These are phyloP conservation scores for Gymnarchus niloticus DNA, from an alignment of 2,113 vertebrate species.

Conservation along the genomic window DNA sequence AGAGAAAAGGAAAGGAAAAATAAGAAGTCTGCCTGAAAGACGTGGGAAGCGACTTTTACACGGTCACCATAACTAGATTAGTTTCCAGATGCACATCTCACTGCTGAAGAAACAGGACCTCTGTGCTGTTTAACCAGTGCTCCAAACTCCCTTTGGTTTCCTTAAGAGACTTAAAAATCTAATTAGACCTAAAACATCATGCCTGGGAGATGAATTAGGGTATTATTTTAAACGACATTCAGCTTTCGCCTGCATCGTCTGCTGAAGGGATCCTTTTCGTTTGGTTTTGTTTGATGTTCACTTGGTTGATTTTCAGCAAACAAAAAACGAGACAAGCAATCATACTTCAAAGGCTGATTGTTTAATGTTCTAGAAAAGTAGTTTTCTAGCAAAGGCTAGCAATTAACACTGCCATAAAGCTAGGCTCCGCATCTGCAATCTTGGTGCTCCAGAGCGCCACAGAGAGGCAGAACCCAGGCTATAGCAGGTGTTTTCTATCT, in stretches of 20 bases:
- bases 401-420: slow-evolving; percentile 3
- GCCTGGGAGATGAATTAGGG: slow-evolving; percentile 58
- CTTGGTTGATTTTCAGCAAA: neutral
- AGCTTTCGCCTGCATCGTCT: slow-evolving; percentile 29
- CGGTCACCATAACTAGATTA: slow-evolving; percentile 17
- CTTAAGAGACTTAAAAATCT: slow-evolving; percentile 51
- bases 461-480: neutral
- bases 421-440: neutral
- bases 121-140: slow-evolving; percentile 52
- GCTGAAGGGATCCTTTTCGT: slow-evolving; percentile 7
- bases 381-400: neutral
- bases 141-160: slow-evolving; percentile 58
- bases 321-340: neutral
- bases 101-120: neutral
- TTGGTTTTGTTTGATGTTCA: slow-evolving; percentile 29
- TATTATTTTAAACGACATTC: slow-evolving; percentile 51
- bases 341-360: neutral
- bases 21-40: neutral
- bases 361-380: neutral
- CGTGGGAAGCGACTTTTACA: neutral
- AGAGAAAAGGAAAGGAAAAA: neutral
- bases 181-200: slow-evolving; percentile 56
- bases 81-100: neutral
- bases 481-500: neutral
- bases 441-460: neutral